Evolutionary conservation across 2,797 vertebrate genomes (phyloP).

Genomic region (Acrossocheilus fasciatus): DNA sequence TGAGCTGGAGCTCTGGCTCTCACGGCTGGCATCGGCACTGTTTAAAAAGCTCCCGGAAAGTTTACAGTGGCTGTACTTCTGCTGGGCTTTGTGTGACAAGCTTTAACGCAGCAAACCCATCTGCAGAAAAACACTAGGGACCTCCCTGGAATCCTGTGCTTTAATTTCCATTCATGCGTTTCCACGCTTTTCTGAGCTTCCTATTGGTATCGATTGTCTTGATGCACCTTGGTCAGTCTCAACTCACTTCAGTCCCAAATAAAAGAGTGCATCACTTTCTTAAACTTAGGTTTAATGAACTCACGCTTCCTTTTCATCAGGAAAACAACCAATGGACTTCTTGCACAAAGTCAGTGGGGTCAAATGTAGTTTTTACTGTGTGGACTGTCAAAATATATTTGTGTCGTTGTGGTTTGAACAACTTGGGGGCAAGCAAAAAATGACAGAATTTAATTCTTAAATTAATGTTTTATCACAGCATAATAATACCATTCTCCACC

Average conservation of each 20-base stretch:
- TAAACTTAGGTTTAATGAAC: neutral
- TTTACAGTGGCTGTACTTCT: constrained; percentile 86
- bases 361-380: neutral
- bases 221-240: neutral
- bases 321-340: neutral
- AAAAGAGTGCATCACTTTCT: neutral
- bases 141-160: constrained; percentile 82
- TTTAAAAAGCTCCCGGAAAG: constrained; percentile 86
- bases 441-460: neutral
- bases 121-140: constrained; percentile 80
- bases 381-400: neutral
- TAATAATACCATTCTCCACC: neutral
- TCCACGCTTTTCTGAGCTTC: constrained; percentile 62
- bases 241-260: neutral
- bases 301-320: neutral
- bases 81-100: constrained; percentile 84
- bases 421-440: neutral
- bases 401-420: neutral
- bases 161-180: constrained; percentile 85
- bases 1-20: constrained; percentile 74
- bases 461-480: neutral
- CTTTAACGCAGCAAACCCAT: constrained; percentile 82
- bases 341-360: neutral
- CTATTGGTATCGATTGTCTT: neutral
- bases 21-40: constrained; percentile 82